Percentiles rank a stretch among this genome's conserved stretches.
These are phyloP conservation scores for Temnopleurus reevesii DNA, from an alignment of 53 echinoderm and acorn worm genomes.

Conservation along the genomic window DNA sequence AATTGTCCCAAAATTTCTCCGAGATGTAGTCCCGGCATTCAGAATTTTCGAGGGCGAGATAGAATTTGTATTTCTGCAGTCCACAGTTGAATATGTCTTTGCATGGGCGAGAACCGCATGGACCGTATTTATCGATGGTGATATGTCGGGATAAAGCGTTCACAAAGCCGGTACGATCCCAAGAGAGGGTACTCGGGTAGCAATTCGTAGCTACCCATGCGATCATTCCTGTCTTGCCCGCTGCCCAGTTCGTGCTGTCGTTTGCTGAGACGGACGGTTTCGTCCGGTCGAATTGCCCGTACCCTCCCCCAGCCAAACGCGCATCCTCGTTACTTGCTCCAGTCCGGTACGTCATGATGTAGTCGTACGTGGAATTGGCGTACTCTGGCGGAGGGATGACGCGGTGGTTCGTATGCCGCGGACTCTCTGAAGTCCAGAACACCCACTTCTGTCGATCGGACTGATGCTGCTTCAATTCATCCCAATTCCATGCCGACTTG, in stretches of 20 bases:
- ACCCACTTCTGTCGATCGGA: slow-evolving; percentile 45
- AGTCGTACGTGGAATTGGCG: slow-evolving; percentile 25
- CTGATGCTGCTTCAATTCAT: slow-evolving; percentile 1
- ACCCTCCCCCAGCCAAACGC: background rate
- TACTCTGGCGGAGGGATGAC: slow-evolving; percentile 39
- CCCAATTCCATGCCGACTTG: slow-evolving; percentile 12
- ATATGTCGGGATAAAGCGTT: background rate
- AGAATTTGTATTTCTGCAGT: slow-evolving; percentile 28
- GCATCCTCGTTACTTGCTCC: background rate
- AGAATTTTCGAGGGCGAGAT: slow-evolving; percentile 32
- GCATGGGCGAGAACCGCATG: background rate
- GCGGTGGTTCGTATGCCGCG: slow-evolving; percentile 15
- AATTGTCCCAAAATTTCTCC: slow-evolving; percentile 35
- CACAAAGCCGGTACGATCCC: slow-evolving; percentile 14
- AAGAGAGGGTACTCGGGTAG: background rate
- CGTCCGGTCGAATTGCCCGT: background rate
- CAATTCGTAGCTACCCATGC: slow-evolving; percentile 4
- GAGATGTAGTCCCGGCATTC: slow-evolving; percentile 10
- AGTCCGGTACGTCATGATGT: slow-evolving; percentile 46
- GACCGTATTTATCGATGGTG: background rate
- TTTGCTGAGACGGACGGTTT: background rate
- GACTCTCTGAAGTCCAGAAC: slow-evolving; percentile 45
- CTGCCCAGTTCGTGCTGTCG: slow-evolving; percentile 10
- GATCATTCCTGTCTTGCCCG: background rate
- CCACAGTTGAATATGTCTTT: background rate